Base-by-base conservation (phyloP, 2,888 invertebrate species). In the Limnephilus lunatus region DNA sequence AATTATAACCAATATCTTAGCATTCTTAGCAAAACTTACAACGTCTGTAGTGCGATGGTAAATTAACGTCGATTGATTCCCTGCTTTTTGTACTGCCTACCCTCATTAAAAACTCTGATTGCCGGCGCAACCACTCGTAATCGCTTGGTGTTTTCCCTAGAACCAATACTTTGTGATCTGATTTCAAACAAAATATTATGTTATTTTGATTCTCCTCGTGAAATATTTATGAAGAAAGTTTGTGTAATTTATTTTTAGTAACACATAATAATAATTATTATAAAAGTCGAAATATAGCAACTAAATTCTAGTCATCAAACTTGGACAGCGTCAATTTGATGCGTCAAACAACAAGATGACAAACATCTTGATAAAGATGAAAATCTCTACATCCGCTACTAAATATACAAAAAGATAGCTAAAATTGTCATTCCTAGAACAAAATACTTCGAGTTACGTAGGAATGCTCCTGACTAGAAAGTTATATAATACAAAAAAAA, bases 381-480 rank as follows among this genome's bases (percentile, higher is more conserved):
- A 68, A 68, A 83, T 85, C 14, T 86, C 48, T 86, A 86, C 3
- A 48, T 48, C 25, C 5, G 2, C 86, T 86, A 86, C 25, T n/a
- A 86, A 86, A 30, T 30, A 53, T 53, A 90, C 30, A 25, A 82
- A 90, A 90, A 90, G 32, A 90, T 90, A 90, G 85, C 85, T 85
- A 90, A 68, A 68, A 68, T 39, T 35, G 39, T 91, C 86, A 39
- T 85, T 81, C 86, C 81, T 86, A 86, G 85, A 35, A 85, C 30
- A 90, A 82, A 68, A 90, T n/a, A 89, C 44, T 81, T 31, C 35
- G 44, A 53, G n/a, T 85, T 85, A 81, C 30, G 39, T 85, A 85
- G 91, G 91, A 91, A 91, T 91, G 91, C 35, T 80, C 83, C 91
- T 89, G 91, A 91, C 91, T 91, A 91, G 91, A 91, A 80, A 81